phyloP scores from a whole-genome alignment of 2,888 invertebrate genomes.

The Coelinius sp. region DNA sequence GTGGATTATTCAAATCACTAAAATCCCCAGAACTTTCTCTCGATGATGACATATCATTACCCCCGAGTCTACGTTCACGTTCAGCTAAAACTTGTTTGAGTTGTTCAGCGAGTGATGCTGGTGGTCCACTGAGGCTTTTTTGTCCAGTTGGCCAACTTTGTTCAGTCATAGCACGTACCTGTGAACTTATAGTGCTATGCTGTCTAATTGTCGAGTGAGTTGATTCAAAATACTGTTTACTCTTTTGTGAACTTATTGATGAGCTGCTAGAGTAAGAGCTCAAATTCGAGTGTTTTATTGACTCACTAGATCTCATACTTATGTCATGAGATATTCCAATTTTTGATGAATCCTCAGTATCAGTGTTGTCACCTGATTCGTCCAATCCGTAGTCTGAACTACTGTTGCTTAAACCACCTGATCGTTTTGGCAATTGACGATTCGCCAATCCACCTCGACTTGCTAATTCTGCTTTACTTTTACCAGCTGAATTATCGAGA shows the following conservation, averaged over 20 bases:
- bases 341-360: slow-evolving; percentile 72
- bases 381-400: slow-evolving; percentile 85
- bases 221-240: slow-evolving; percentile 63
- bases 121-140: slow-evolving; percentile 76
- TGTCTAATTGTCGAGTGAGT: slow-evolving; percentile 64
- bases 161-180: slow-evolving; percentile 68
- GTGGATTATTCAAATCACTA: slow-evolving; percentile 75
- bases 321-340: slow-evolving; percentile 61
- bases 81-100: slow-evolving; percentile 89
- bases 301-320: slow-evolving; percentile 70
- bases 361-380: slow-evolving; percentile 79
- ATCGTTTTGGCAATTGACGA: slow-evolving; percentile 77
- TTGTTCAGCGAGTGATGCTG: slow-evolving; percentile 87
- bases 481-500: slow-evolving; percentile 88
- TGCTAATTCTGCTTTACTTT: slow-evolving; percentile 89
- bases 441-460: slow-evolving; percentile 83
- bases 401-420: slow-evolving; percentile 74
- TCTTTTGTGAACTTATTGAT: slow-evolving; percentile 65
- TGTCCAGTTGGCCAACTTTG: slow-evolving; percentile 65
- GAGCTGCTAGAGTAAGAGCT: slow-evolving; percentile 68
- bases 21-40: slow-evolving; percentile 77
- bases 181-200: slow-evolving; percentile 68
- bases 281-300: slow-evolving; percentile 66
- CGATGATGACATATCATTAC: slow-evolving; percentile 71
- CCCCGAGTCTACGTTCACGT: slow-evolving; percentile 81